phyloP scores from a whole-genome alignment of 2,113 vertebrate genomes.

The Taurulus bubalis region DNA sequence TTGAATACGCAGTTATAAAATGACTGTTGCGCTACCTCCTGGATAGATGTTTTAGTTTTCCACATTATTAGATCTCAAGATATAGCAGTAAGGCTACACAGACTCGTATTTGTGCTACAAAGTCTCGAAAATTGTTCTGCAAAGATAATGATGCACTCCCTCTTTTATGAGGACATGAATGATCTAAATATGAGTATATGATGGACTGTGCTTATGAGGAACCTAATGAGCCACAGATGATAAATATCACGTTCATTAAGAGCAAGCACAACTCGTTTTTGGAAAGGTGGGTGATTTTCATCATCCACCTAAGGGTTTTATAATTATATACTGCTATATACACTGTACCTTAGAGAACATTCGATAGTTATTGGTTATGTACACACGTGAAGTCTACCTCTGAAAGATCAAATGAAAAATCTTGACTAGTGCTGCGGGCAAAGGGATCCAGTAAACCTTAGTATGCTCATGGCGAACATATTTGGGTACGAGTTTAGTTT shows the following conservation, averaged over 20 bases:
- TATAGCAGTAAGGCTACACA: not conserved
- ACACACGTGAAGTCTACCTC: conserved; percentile 6
- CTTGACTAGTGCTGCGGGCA: not conserved
- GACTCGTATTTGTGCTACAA: conserved; percentile 25
- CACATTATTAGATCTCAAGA: conserved; percentile 7
- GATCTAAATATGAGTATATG: conserved; percentile 59
- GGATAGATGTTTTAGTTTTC: conserved; percentile 21
- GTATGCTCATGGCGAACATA: no score
- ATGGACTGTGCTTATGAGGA: conserved; percentile 71
- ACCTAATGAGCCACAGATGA: conserved; percentile 80
- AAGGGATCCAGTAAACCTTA: conserved; percentile 12
- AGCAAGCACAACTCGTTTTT: conserved; percentile 58
- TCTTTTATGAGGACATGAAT: conserved; percentile 59
- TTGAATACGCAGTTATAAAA: conserved; percentile 8
- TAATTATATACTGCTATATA: conserved; percentile 44
- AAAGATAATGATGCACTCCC: conserved; percentile 58
- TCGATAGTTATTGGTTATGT: conserved; percentile 40
- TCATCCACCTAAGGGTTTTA: conserved; percentile 58
- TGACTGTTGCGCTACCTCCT: not conserved
- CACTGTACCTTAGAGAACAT: conserved; percentile 56
- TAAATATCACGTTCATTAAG: conserved; percentile 75
- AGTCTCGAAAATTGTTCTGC: conserved; percentile 32
- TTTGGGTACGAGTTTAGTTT: no score
- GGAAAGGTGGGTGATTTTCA: not conserved
- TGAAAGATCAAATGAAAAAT: conserved; percentile 18